phyloP scores from a whole-genome alignment of 1,140 invertebrate species.

The Bradysia coprophila region DNA sequence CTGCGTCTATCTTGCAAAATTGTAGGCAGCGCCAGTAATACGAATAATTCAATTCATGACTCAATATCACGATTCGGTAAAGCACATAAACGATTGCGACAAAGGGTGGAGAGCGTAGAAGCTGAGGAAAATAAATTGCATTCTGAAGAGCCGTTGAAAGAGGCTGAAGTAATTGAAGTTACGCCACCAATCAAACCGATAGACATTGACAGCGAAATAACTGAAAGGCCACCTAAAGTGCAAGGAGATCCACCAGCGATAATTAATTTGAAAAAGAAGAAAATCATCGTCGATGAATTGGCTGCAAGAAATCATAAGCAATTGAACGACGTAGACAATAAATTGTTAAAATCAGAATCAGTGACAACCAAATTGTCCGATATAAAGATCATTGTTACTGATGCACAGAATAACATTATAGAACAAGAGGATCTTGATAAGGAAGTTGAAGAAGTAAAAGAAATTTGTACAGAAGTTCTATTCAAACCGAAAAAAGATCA shows the following conservation, averaged over 20 bases:
- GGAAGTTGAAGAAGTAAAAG: neutral
- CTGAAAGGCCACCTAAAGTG: neutral
- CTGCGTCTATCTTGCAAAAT: constrained; percentile 27
- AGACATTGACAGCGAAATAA: constrained; percentile 1
- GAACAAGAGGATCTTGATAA: neutral
- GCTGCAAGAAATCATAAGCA: neutral
- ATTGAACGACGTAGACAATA: neutral
- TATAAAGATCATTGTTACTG: no score
- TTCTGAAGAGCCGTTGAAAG: constrained; percentile 10
- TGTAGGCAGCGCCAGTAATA: neutral
- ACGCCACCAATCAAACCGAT: constrained; percentile 17
- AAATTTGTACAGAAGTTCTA: neutral
- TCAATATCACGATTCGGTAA: constrained; percentile 19
- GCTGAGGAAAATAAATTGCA: no score
- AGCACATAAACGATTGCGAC: constrained; percentile 16
- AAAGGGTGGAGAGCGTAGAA: constrained; percentile 8
- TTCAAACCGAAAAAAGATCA: neutral
- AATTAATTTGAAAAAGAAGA: neutral
- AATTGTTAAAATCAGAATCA: no score
- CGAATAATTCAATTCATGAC: constrained; percentile 9
- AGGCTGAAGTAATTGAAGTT: constrained; percentile 16
- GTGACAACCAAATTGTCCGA: no score
- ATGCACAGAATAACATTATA: no score
- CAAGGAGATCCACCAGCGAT: neutral
- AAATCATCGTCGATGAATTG: constrained; percentile 4